These are phyloP conservation scores for Drosophila peninsularis DNA, from an alignment of 2,888 invertebrate species.

Conservation along the genomic window DNA sequence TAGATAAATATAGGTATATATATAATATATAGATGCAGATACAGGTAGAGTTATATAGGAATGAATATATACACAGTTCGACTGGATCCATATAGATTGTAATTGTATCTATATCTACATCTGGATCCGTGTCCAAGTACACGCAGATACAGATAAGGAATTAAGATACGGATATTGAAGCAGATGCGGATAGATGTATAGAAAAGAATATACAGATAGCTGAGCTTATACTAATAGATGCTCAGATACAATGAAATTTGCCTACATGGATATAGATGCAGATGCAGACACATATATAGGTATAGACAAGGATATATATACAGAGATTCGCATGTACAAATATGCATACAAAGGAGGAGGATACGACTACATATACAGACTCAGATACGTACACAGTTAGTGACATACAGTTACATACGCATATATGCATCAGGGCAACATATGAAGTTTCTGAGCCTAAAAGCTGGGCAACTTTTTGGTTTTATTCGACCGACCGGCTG, in stretches of 20 bases:
- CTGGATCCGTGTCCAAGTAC: no score
- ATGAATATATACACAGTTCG: neutral
- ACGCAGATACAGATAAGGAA: neutral
- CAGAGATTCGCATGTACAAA: neutral
- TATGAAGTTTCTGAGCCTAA: slow-evolving; percentile 11
- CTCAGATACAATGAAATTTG: no score
- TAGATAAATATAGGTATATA: no score
- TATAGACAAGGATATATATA: neutral
- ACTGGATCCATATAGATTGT: neutral
- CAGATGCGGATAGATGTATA: neutral
- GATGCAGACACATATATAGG: neutral
- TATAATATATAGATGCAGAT: neutral
- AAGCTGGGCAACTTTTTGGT: slow-evolving; percentile 47
- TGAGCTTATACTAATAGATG: neutral
- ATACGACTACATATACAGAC: neutral
- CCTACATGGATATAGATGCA: neutral
- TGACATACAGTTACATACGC: neutral
- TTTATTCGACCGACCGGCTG: slow-evolving; percentile 47
- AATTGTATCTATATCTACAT: no score
- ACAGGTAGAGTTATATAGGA: neutral
- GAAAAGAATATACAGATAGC: no score
- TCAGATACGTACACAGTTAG: neutral
- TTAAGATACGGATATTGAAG: no score
- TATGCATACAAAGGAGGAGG: neutral
- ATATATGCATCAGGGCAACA: neutral